A percentile compares a stretch with the other conserved stretches of the same genome.
Conservation (phyloP, 2,797 vertebrate genomes). For the Lemur catta region DNA sequence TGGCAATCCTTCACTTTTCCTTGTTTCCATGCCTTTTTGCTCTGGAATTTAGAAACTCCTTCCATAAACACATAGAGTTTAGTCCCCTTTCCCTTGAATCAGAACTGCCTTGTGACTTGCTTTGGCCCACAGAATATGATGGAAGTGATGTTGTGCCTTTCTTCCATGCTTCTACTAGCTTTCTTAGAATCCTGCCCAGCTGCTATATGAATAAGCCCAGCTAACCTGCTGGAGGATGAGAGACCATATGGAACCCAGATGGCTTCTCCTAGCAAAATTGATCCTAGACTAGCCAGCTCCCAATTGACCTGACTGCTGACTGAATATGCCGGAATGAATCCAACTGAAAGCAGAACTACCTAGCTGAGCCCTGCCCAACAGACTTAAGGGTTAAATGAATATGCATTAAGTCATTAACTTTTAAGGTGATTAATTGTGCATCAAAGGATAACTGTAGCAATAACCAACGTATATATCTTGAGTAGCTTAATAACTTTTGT, state of each 20-base stretch:
- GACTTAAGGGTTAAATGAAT: neutral
- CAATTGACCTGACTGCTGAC: neutral
- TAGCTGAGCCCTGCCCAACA: neutral
- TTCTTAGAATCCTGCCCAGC: neutral
- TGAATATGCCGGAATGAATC: neutral
- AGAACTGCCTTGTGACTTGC: neutral
- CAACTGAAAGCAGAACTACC: neutral
- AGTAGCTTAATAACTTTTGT: neutral
- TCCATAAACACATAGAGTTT: neutral
- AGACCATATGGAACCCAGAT: neutral
- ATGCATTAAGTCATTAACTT: neutral
- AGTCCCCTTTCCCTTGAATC: neutral
- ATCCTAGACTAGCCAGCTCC: neutral
- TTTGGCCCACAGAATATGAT: neutral
- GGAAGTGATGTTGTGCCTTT: neutral
- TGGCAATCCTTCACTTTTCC: neutral
- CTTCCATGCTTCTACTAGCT: neutral
- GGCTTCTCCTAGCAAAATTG: neutral
- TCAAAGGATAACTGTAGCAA: neutral
- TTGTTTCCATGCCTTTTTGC: neutral
- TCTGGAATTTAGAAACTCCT: neutral
- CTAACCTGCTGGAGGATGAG: neutral
- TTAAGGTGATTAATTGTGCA: neutral
- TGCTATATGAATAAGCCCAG: neutral
- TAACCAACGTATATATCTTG: neutral